These are phyloP conservation scores for Formicarius rufipectus DNA, from an alignment of 2,113 vertebrate genomes.

Conservation along the genomic window DNA sequence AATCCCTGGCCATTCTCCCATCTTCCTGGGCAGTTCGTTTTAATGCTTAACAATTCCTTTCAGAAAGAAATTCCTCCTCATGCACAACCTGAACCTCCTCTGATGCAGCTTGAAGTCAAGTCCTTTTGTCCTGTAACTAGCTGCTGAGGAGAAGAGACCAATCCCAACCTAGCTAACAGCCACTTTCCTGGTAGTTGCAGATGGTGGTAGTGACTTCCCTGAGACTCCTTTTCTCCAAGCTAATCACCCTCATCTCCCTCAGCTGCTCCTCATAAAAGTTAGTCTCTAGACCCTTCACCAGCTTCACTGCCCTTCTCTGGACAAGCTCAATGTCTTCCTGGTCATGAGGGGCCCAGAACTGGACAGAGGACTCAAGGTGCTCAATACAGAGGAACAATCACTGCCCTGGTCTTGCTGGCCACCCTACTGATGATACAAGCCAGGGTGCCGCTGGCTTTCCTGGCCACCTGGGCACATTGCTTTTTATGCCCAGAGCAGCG, in stretches of 20 bases:
- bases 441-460: not conserved
- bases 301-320: accelerated
- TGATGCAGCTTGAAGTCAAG: not conserved
- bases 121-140: too few relatives aligned
- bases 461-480: not conserved
- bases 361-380: not conserved
- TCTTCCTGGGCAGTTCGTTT: not conserved
- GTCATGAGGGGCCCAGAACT: not conserved
- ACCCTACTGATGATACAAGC: not conserved
- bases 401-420: not conserved
- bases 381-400: not conserved
- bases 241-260: not conserved
- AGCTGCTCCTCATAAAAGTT: not conserved
- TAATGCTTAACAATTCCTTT: not conserved
- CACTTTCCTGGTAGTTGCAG: not conserved
- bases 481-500: not conserved
- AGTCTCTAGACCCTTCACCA: not conserved
- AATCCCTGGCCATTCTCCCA: not conserved
- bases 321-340: not conserved
- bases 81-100: not conserved
- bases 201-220: not conserved
- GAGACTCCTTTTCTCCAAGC: not conserved
- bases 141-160: not conserved
- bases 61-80: not conserved
- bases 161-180: not conserved